These are phyloP conservation scores for Phodopus roborovskii DNA, from an alignment of 2,113 vertebrate genomes.

Conservation along the genomic window DNA sequence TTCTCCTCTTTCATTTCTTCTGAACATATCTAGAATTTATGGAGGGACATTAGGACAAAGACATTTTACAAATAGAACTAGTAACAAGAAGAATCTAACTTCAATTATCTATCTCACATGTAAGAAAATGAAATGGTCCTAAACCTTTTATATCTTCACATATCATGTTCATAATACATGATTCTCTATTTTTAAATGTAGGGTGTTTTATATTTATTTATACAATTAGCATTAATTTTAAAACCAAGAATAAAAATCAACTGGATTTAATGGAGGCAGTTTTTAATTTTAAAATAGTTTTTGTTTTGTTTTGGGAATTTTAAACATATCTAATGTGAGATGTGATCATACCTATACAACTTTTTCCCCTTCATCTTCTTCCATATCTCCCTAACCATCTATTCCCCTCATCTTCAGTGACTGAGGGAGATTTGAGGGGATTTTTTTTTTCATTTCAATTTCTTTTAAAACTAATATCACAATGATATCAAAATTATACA, in stretches of 20 bases:
- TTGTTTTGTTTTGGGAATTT: background rate
- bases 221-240: background rate
- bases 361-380: too few relatives aligned
- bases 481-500: background rate
- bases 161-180: background rate
- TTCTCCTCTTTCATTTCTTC: background rate
- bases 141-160: background rate
- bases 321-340: background rate
- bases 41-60: background rate
- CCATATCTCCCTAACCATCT: background rate
- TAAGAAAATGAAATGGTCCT: background rate
- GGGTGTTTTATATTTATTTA: background rate
- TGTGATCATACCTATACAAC: background rate
- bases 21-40: slow-evolving; percentile 13
- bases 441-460: background rate
- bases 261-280: background rate
- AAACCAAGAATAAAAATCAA: background rate
- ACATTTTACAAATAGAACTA: background rate
- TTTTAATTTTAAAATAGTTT: background rate
- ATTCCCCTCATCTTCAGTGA: background rate
- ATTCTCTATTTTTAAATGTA: background rate
- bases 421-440: background rate
- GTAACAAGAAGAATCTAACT: background rate
- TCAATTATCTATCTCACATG: background rate
- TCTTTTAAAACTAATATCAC: background rate